Evolutionary conservation across 2,113 vertebrate species (phyloP).

Genomic region (Rhinolophus ferrumequinum): DNA sequence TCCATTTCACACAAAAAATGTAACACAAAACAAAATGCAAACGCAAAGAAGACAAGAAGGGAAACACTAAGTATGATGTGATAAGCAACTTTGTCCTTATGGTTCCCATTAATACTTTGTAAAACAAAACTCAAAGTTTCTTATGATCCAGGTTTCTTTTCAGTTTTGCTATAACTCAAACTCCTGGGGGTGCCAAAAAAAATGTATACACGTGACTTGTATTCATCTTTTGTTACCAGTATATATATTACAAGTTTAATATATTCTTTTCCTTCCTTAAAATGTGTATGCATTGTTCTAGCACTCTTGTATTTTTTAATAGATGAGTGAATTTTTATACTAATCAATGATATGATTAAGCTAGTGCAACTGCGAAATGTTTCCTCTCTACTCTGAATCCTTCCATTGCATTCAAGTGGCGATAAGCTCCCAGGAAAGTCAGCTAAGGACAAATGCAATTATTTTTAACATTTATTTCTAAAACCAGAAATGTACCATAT

Average conservation of each 20-base stretch:
- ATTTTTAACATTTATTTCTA: conserved; percentile 83
- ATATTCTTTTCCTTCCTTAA: no score
- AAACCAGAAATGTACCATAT: conserved; percentile 75
- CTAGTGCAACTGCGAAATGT: conserved; percentile 53
- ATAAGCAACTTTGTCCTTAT: not conserved
- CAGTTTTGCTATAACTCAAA: not conserved
- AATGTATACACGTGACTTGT: no score
- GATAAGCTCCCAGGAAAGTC: conserved; percentile 51
- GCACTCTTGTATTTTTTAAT: not conserved
- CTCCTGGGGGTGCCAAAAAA: not conserved
- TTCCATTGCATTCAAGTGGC: not conserved
- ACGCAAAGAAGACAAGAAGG: not conserved
- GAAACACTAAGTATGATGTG: not conserved
- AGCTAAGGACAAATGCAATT: conserved; percentile 79
- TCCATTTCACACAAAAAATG: not conserved
- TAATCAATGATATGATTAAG: not conserved
- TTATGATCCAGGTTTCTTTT: not conserved
- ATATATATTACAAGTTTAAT: no score
- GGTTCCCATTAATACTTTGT: not conserved
- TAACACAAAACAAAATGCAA: not conserved
- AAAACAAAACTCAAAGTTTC: conserved; percentile 32
- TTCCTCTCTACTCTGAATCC: not conserved
- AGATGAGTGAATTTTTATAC: not conserved
- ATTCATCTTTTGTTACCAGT: no score
- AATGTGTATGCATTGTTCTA: no score